phyloP scores from a whole-genome alignment of 2,888 invertebrate species.

The Dryocosmus kuriphilus region DNA sequence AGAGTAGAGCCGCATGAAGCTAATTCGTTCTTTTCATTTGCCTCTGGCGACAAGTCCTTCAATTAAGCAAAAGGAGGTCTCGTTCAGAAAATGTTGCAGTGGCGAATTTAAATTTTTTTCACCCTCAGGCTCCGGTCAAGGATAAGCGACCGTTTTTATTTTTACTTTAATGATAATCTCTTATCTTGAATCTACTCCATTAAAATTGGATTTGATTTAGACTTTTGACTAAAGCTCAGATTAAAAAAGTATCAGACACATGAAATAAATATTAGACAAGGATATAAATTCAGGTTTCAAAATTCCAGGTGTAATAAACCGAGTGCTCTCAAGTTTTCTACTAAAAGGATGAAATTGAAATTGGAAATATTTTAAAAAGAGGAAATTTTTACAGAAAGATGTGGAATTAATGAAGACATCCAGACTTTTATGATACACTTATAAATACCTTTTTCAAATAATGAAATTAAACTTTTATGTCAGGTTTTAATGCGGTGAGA shows the following conservation, averaged over 20 bases:
- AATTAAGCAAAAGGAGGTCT: constrained; percentile 37
- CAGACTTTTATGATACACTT: neutral
- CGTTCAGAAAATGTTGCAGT: constrained; percentile 24
- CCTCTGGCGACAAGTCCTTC: constrained; percentile 21
- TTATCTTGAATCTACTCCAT: no score
- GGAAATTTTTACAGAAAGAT: neutral
- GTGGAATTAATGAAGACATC: neutral
- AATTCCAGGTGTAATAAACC: no score
- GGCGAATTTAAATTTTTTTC: neutral
- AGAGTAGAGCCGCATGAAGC: constrained; percentile 8
- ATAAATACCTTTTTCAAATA: neutral
- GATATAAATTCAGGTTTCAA: neutral
- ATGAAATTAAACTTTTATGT: neutral
- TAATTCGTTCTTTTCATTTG: constrained; percentile 33
- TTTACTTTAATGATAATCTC: neutral
- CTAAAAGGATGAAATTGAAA: neutral
- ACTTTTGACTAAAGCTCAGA: neutral
- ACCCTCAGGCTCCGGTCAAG: constrained; percentile 24
- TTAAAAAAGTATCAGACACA: neutral
- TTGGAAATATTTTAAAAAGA: neutral
- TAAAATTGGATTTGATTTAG: neutral
- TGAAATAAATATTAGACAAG: neutral
- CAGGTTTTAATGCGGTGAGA: neutral
- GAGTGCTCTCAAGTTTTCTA: neutral
- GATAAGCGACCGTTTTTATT: constrained; percentile 3